Evolutionary conservation across 2,797 vertebrate genomes (phyloP).

Genomic region (Aeoliscus strigatus): DNA sequence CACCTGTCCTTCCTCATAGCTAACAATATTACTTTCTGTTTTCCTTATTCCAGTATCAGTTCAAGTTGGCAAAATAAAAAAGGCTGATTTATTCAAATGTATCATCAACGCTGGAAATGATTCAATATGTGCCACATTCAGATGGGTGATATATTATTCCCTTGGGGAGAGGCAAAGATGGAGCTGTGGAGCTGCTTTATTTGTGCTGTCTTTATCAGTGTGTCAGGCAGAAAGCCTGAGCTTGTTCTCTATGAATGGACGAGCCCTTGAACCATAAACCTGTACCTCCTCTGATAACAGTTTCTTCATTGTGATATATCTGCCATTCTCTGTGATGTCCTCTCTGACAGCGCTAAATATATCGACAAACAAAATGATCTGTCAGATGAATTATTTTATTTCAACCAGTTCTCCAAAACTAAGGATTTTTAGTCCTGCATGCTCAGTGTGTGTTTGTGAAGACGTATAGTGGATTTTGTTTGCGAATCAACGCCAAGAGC

Average conservation of each 20-base stretch:
- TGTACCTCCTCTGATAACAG: conserved; percentile 78
- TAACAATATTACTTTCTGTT: conserved; percentile 55
- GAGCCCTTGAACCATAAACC: conserved; percentile 78
- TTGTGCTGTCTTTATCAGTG: conserved; percentile 77
- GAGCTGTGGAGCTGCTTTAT: conserved; percentile 71
- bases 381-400: conserved; percentile 66
- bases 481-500: conserved; percentile 40
- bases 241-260: conserved; percentile 75
- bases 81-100: conserved; percentile 72
- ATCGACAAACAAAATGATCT: conserved; percentile 63
- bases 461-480: conserved; percentile 46
- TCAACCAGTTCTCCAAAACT: conserved; percentile 54
- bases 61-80: conserved; percentile 70
- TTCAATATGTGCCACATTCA: conserved; percentile 74
- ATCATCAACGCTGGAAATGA: conserved; percentile 69
- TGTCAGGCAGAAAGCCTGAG: conserved; percentile 74
- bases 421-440: conserved; percentile 48
- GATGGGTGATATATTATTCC: conserved; percentile 75
- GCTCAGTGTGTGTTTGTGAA: conserved; percentile 19
- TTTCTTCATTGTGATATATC: conserved; percentile 72
- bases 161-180: conserved; percentile 71
- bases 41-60: conserved; percentile 61
- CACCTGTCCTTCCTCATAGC: conserved; percentile 62
- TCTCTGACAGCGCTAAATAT: conserved; percentile 71
- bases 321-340: conserved; percentile 65